phyloP scores from a whole-genome alignment of 2,888 invertebrate species.

The Corythucha ciliata region DNA sequence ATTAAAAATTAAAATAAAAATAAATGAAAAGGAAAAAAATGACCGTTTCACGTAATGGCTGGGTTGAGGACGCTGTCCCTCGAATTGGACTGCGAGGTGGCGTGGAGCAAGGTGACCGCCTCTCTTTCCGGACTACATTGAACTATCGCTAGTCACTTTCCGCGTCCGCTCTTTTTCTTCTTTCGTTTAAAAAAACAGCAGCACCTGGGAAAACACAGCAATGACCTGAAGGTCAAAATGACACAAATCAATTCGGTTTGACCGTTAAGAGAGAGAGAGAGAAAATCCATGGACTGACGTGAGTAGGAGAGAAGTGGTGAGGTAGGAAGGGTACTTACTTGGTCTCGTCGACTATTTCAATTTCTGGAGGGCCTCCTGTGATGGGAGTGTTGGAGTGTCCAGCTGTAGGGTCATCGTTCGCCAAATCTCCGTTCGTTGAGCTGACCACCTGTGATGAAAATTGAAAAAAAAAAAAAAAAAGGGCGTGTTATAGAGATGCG shows the following conservation, averaged over 20 bases:
- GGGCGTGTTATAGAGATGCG: neutral
- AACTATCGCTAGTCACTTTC: slow-evolving; percentile 75
- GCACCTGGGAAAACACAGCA: slow-evolving; percentile 56
- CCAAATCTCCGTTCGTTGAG: slow-evolving; percentile 92
- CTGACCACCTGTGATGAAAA: slow-evolving; percentile 70
- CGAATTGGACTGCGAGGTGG: slow-evolving; percentile 55
- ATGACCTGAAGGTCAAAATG: slow-evolving; percentile 21
- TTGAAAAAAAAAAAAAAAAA: slow-evolving; percentile 33
- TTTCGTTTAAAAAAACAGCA: slow-evolving; percentile 98
- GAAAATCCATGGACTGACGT: neutral
- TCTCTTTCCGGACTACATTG: slow-evolving; percentile 56
- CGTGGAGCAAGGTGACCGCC: slow-evolving; percentile 52
- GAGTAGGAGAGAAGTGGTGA: too few species aligned
- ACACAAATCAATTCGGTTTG: neutral
- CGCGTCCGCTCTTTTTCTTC: slow-evolving; percentile 93
- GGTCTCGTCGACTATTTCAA: slow-evolving; percentile 94
- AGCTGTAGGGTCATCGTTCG: slow-evolving; percentile 89
- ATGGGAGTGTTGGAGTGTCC: slow-evolving; percentile 97
- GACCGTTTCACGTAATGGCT: slow-evolving; percentile 33
- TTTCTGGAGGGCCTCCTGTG: slow-evolving; percentile 83
- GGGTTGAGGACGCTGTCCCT: slow-evolving; percentile 51
- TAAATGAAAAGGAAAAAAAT: neutral
- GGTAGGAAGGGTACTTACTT: slow-evolving; percentile 64
- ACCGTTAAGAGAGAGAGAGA: neutral
- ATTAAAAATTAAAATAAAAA: slow-evolving; percentile 1